These are phyloP conservation scores for Leptinotarsa juncta DNA, from an alignment of 2,888 invertebrate species.

Conservation along the genomic window DNA sequence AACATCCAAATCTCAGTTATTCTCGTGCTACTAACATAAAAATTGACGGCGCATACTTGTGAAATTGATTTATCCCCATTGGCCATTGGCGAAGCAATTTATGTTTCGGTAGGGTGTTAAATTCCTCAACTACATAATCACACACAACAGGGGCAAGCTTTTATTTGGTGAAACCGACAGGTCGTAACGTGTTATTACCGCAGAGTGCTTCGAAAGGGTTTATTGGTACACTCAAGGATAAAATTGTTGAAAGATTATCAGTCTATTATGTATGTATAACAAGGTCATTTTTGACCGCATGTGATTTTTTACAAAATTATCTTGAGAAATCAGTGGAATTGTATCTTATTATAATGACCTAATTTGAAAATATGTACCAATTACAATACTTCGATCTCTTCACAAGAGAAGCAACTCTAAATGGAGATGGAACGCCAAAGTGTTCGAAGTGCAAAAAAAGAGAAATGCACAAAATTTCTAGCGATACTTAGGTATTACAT, in stretches of 20 bases:
- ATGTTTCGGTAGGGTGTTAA: constrained; percentile 37
- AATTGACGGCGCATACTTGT: constrained; percentile 10
- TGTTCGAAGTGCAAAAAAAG: too few species aligned
- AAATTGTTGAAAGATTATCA: background rate
- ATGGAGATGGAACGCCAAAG: too few species aligned
- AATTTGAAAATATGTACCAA: too few species aligned
- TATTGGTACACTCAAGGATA: constrained; percentile 24
- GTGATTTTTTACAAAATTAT: too few species aligned
- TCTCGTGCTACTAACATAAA: background rate
- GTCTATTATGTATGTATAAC: background rate
- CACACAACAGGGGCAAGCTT: constrained; percentile 33
- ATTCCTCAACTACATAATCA: constrained; percentile 37
- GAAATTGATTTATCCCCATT: constrained; percentile 30
- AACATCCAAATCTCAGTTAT: background rate
- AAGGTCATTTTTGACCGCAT: too few species aligned
- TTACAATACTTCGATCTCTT: too few species aligned
- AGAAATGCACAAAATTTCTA: too few species aligned
- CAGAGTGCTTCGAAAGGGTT: constrained; percentile 34
- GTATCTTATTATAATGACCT: too few species aligned
- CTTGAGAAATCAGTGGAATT: too few species aligned
- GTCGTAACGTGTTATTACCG: constrained; percentile 43
- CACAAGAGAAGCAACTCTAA: too few species aligned
- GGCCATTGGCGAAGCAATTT: constrained; percentile 28
- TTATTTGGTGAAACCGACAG: constrained; percentile 37
- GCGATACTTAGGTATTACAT: too few species aligned